Conservation (phyloP, 2,888 invertebrate species). For the Drosophila conformis region DNA sequence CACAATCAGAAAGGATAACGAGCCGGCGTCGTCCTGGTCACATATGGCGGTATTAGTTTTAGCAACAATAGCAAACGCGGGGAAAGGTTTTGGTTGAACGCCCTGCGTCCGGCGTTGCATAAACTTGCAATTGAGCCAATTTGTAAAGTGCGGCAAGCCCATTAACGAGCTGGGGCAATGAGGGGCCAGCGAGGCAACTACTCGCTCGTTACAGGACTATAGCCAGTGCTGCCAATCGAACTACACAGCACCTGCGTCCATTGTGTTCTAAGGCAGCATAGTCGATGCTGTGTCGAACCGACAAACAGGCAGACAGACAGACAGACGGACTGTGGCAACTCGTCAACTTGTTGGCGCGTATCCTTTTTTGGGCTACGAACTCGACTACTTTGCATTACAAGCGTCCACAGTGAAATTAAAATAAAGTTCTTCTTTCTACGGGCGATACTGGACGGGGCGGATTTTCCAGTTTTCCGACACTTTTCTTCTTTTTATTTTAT, state of each 20-base stretch:
- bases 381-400: conserved; percentile 70
- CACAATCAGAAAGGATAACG: conserved; percentile 76
- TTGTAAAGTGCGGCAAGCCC: conserved; percentile 82
- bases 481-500: background rate
- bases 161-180: conserved; percentile 64
- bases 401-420: conserved; percentile 78
- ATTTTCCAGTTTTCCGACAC: conserved; percentile 11
- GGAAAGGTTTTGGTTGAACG: background rate
- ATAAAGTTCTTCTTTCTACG: conserved; percentile 71
- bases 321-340: background rate
- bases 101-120: conserved; percentile 71
- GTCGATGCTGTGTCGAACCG: background rate
- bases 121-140: conserved; percentile 85
- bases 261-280: background rate
- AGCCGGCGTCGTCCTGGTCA: conserved; percentile 72
- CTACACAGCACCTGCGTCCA: conserved; percentile 59
- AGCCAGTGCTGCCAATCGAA: conserved; percentile 56
- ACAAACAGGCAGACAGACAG: background rate
- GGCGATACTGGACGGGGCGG: conserved; percentile 26
- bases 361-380: conserved; percentile 35
- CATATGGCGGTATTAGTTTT: conserved; percentile 82
- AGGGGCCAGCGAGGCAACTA: conserved; percentile 12
- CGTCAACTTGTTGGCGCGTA: conserved; percentile 42
- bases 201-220: conserved; percentile 32
- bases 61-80: conserved; percentile 47